phyloP scores from a whole-genome alignment of 2,113 vertebrate species.

The Phyllostomus discolor region DNA sequence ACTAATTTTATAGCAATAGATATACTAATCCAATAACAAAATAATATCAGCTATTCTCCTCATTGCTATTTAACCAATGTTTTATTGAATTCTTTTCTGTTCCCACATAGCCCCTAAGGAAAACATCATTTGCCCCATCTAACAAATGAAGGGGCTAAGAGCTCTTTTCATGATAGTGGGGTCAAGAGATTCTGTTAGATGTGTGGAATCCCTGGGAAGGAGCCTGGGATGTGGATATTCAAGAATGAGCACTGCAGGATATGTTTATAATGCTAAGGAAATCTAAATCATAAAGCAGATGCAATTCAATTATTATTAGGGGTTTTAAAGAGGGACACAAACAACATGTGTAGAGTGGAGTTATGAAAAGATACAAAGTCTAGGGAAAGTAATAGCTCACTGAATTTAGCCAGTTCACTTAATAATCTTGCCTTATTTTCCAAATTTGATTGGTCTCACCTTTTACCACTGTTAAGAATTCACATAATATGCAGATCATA shows the following conservation, averaged over 20 bases:
- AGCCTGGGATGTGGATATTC: neutral
- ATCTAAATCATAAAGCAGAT: neutral
- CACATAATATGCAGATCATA: neutral
- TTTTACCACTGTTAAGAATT: neutral
- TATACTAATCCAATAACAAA: neutral
- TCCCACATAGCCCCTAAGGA: neutral
- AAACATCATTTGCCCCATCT: neutral
- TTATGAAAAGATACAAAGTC: neutral
- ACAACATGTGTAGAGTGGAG: neutral
- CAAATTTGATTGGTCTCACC: neutral
- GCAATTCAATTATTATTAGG: neutral
- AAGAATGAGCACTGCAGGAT: neutral
- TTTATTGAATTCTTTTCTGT: neutral
- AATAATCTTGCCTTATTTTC: neutral
- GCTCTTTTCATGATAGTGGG: neutral
- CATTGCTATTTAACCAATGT: neutral
- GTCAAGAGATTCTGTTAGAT: neutral
- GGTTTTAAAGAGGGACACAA: neutral
- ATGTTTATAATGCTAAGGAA: neutral
- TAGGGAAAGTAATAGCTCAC: neutral
- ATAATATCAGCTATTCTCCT: neutral
- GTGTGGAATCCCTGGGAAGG: neutral
- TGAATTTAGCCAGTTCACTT: neutral
- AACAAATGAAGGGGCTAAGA: neutral
- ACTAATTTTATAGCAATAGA: neutral